Base-by-base conservation (phyloP, 1,140 invertebrate genomes). In the Trachymyrmex cornetzi region DNA sequence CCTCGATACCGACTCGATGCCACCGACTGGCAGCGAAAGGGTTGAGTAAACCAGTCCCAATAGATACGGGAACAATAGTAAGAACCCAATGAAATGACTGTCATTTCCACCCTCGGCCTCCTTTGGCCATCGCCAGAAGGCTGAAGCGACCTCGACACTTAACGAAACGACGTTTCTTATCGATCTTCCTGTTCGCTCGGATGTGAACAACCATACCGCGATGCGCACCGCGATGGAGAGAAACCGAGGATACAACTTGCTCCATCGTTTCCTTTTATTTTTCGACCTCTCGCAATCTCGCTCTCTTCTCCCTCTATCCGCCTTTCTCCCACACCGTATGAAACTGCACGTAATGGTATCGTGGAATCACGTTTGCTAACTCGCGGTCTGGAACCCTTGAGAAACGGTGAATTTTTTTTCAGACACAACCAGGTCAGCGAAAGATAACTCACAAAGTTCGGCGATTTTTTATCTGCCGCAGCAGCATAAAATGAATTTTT, bases 1-100 rank as follows among this genome's bases (percentile, higher is more conserved):
- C n/a, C 69, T n/a, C 69, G 38, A 75, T 84, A 75, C 6, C 61
- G 48, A 80, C 30, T 61, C 80, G 80, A 74, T 80, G 48, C 7
- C 55, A 30, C 63, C 59, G 24, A 50, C 38, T 50, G 59, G 38
- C 77, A 59, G 69, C 80, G 80, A 84, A 84, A 84, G 69, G 80
- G 80, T 82, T 84, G 80, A 84, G 80, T 44, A 61, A 84, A 84
- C 55, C 80, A 57, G 38, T 84, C 80, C 24, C 55, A 24, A 75
- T 75, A 84, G 80, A 84, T 84, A 75, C 38, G 38, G 38, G 69
- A 75, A 84, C 80, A 84, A 84, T 84, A n/a, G 80, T 84, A 84
- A 84, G 80, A 84, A 84, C 55, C 69, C 69, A 48, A 69, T 69
- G 27, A 69, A 38, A 75, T 84, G 80, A 84, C 80, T 84, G 80